Evolutionary conservation across 2,113 vertebrate genomes (phyloP).

Genomic region (Osmerus mordax): DNA sequence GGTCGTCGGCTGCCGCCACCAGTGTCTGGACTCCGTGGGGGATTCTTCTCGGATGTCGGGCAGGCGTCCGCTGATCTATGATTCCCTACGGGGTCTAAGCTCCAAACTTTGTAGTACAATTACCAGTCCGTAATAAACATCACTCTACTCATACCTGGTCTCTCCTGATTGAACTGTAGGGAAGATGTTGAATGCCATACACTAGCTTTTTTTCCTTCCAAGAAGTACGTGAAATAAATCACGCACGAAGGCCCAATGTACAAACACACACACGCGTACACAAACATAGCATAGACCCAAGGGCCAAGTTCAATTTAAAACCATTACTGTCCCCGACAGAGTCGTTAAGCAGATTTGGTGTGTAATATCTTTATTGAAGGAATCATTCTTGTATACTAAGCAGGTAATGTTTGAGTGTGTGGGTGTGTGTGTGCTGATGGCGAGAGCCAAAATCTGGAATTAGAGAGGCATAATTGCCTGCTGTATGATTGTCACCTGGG

Average conservation of each 20-base stretch:
- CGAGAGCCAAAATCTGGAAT: slow-evolving; percentile 55
- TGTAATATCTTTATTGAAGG: slow-evolving; percentile 73
- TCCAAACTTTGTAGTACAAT: no score
- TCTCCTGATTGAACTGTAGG: no score
- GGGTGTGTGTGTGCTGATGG: slow-evolving; percentile 3
- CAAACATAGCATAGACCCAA: slow-evolving; percentile 38
- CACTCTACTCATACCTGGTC: no score
- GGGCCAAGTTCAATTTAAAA: slow-evolving; percentile 71
- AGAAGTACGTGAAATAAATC: not conserved
- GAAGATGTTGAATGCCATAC: not conserved
- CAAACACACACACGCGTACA: slow-evolving; percentile 12
- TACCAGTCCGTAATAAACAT: no score
- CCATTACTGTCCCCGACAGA: slow-evolving; percentile 69
- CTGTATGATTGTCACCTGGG: slow-evolving; percentile 57
- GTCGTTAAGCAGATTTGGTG: slow-evolving; percentile 72
- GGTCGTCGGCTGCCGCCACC: no score
- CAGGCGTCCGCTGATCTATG: no score
- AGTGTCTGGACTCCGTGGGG: no score
- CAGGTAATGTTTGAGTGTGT: slow-evolving; percentile 53
- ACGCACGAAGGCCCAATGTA: slow-evolving; percentile 15
- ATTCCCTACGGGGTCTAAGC: no score
- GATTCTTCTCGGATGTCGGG: no score
- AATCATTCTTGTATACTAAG: slow-evolving; percentile 70
- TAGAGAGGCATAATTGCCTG: slow-evolving; percentile 62
- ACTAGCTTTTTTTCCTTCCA: not conserved